These are phyloP conservation scores for Drosophila yakuba DNA, from an alignment of 1,140 invertebrate genomes.

Conservation along the genomic window DNA sequence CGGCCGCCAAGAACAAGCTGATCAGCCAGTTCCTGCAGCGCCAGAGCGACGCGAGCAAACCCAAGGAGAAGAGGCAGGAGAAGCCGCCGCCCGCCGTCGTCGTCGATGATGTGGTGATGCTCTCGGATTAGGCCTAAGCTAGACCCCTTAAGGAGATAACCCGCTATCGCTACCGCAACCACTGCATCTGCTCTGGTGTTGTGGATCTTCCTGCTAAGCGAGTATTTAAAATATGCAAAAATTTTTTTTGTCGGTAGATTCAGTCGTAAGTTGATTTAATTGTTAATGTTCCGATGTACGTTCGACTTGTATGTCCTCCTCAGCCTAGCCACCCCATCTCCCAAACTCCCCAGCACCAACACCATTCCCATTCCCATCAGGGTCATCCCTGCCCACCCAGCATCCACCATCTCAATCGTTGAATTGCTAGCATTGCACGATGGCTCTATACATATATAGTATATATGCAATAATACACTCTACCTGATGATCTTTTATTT, in stretches of 20 bases:
- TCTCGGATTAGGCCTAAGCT: conserved; percentile 51
- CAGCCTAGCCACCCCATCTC: no score
- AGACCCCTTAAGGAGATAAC: not conserved
- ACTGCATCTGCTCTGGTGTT: not conserved
- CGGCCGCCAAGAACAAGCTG: conserved; percentile 78
- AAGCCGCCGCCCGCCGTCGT: not conserved
- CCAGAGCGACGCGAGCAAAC: conserved; percentile 25
- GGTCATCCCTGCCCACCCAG: not conserved
- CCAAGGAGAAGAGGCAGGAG: not conserved
- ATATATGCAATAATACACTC: conserved; percentile 40
- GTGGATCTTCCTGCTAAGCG: not conserved
- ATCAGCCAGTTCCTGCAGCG: conserved; percentile 87
- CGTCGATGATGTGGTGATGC: conserved; percentile 55
- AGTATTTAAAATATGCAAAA: conserved; percentile 6
- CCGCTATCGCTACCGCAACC: not conserved
- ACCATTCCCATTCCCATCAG: not conserved
- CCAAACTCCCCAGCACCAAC: no score
- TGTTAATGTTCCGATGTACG: conserved; percentile 12
- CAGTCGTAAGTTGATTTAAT: conserved; percentile 31
- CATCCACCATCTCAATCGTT: not conserved
- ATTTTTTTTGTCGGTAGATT: conserved; percentile 29
- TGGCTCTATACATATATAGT: conserved; percentile 16
- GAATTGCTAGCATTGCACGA: not conserved
- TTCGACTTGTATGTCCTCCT: conserved; percentile 9
- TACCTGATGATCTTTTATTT: not conserved